Evolutionary conservation across 2,113 vertebrate species (phyloP).

Genomic region (Phalacrocorax brasilianus): DNA sequence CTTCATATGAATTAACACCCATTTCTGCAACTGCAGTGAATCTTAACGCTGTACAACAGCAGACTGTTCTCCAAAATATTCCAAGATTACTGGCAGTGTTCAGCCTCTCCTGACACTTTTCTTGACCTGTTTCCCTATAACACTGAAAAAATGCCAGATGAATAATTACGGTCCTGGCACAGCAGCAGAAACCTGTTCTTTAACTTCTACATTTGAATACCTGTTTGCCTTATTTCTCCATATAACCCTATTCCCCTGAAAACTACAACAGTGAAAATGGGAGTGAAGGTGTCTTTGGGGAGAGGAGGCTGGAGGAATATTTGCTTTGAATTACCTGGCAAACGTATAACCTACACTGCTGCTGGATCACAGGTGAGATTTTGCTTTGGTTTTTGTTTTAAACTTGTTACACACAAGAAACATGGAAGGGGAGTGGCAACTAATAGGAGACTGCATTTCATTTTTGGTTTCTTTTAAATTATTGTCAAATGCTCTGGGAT

Average conservation of each 20-base stretch:
- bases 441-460: background rate
- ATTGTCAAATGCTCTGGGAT: background rate
- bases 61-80: background rate
- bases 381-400: background rate
- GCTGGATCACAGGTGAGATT: background rate
- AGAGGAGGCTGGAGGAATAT: background rate
- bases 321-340: background rate
- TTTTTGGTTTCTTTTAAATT: background rate
- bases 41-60: background rate
- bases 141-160: conserved; percentile 15
- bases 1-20: background rate
- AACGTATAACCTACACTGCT: background rate
- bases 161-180: background rate
- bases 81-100: background rate
- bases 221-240: background rate
- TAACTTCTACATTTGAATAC: background rate
- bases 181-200: conserved; percentile 2
- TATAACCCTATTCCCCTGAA: background rate
- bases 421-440: background rate
- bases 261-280: background rate
- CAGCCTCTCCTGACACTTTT: background rate
- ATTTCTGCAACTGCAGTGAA: background rate
- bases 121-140: background rate
- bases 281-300: background rate
- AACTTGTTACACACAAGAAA: background rate